phyloP scores from a whole-genome alignment of 1,140 invertebrate species.

The Neodiprion fabricii region DNA sequence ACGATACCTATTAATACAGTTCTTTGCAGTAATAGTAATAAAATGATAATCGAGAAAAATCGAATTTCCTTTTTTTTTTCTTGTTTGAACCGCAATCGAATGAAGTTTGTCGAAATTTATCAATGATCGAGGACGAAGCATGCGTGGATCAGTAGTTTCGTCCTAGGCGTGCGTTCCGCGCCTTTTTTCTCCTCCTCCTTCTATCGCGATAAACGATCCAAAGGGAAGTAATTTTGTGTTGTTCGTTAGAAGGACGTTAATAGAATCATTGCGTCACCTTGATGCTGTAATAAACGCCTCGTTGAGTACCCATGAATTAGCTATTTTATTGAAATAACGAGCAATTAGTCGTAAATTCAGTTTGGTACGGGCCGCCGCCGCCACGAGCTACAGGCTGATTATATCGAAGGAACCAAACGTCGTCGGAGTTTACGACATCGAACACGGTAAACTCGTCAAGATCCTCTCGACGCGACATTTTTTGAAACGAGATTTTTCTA shows the following conservation, averaged over 20 bases:
- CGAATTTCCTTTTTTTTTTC: not conserved
- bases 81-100: not conserved
- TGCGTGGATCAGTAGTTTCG: no score
- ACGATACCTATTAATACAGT: no score
- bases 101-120: no score
- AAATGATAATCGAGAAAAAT: no score
- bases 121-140: no score
- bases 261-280: not conserved
- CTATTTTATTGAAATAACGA: constrained; percentile 1
- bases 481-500: no score
- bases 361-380: not conserved
- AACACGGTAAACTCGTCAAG: not conserved
- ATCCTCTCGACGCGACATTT: no score
- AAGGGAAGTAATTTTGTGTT: not conserved
- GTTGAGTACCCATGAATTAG: constrained; percentile 7
- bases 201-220: not conserved
- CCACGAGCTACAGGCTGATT: no score
- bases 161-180: no score
- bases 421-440: not conserved
- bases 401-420: not conserved
- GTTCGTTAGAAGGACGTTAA: not conserved
- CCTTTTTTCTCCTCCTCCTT: not conserved
- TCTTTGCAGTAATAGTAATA: no score
- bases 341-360: constrained; percentile 5
- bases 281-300: not conserved